phyloP scores from a whole-genome alignment of 2,113 vertebrate genomes.

The Triplophysa siluroides region DNA sequence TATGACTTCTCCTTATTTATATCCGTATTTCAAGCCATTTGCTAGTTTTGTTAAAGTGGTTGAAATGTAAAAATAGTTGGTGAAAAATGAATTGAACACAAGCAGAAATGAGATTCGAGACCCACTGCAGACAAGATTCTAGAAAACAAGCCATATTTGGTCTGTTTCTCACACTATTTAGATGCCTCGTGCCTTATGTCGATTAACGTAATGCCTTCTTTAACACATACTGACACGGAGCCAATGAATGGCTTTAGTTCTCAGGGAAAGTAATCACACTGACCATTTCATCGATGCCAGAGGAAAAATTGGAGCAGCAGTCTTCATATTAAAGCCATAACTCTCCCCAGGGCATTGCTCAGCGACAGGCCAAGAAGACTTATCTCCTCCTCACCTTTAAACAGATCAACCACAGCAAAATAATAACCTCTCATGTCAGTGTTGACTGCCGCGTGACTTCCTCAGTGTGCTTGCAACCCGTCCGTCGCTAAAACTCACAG shows the following conservation, averaged over 20 bases:
- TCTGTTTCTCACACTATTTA: conserved; percentile 29
- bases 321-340: conserved; percentile 75
- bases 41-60: too few species aligned
- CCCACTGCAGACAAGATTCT: too few species aligned
- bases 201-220: conserved; percentile 53
- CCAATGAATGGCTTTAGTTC: conserved; percentile 66
- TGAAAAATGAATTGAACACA: too few species aligned
- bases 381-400: conserved; percentile 50
- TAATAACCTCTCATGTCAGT: conserved; percentile 56
- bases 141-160: neutral
- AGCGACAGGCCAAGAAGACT: conserved; percentile 28
- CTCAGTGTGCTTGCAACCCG: conserved; percentile 5
- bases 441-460: conserved; percentile 48
- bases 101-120: too few species aligned
- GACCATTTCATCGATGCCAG: conserved; percentile 61
- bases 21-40: too few species aligned
- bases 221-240: conserved; percentile 60
- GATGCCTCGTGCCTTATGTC: conserved; percentile 31
- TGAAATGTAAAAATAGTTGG: too few species aligned
- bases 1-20: too few species aligned
- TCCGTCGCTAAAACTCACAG: neutral
- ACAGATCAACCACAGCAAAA: conserved; percentile 52
- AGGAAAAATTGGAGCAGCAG: conserved; percentile 68
- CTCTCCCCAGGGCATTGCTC: conserved; percentile 57
- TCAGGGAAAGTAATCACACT: conserved; percentile 67